Conservation (phyloP, 2,113 vertebrate species). For the Microcebus lehilahytsara region DNA sequence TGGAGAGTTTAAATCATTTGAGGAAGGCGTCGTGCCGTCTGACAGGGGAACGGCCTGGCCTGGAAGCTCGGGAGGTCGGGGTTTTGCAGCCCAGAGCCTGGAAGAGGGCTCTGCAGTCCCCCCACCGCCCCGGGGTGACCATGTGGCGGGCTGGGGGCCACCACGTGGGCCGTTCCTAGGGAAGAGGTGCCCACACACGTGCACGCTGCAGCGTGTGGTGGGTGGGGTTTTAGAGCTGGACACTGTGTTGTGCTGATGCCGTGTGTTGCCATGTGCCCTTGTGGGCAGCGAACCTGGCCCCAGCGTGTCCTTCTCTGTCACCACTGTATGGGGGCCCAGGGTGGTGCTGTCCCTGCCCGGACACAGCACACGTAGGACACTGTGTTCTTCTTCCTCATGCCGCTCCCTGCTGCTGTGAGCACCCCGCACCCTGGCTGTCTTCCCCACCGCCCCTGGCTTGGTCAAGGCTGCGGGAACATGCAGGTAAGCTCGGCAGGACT, state of each 20-base stretch:
- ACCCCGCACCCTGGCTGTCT: neutral
- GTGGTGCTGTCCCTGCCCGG: neutral
- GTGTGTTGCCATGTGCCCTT: rapidly evolving
- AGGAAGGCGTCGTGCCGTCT: rapidly evolving
- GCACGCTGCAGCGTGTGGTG: rapidly evolving
- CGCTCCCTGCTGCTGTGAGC: rapidly evolving
- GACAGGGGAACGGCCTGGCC: rapidly evolving
- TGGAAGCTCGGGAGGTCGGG: rapidly evolving
- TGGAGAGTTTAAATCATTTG: rapidly evolving
- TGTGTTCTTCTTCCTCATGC: rapidly evolving
- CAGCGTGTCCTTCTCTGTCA: neutral
- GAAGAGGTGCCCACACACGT: rapidly evolving
- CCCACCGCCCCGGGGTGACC: rapidly evolving
- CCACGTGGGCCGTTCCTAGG: neutral
- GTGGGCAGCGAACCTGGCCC: neutral
- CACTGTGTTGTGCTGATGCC: rapidly evolving
- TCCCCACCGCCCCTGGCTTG: neutral
- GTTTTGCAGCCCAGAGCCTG: neutral
- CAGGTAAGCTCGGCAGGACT: too few species aligned
- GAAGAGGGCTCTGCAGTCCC: rapidly evolving
- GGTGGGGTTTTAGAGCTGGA: too few species aligned
- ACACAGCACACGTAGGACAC: rapidly evolving
- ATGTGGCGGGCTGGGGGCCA: rapidly evolving
- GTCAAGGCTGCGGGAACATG: rapidly evolving
- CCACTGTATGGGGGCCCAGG: rapidly evolving